Evolutionary conservation across 2,888 invertebrate species (phyloP).

Genomic region (Lasius fuliginosus): DNA sequence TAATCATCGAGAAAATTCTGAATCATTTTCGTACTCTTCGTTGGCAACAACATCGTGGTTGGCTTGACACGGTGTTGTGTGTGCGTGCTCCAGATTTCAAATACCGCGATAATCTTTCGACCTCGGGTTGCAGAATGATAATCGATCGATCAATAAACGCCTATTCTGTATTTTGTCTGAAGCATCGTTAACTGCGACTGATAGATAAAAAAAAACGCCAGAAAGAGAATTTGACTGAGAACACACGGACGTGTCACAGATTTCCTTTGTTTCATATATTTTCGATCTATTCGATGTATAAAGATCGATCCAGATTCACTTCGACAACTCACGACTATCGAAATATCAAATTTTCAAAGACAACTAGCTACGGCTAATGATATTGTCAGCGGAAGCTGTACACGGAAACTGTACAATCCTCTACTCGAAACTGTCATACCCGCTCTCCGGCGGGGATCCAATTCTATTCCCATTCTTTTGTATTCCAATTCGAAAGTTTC

Average conservation of each 20-base stretch:
- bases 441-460: background rate
- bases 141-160: background rate
- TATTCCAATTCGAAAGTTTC: constrained; percentile 17
- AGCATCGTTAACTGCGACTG: background rate
- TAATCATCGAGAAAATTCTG: background rate
- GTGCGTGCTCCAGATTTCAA: constrained; percentile 73
- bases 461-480: constrained; percentile 6
- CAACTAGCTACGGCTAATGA: background rate
- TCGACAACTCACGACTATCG: background rate
- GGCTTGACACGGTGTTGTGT: constrained; percentile 36
- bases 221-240: constrained; percentile 2
- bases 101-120: constrained; percentile 3
- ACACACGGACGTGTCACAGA: background rate
- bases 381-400: constrained; percentile 9
- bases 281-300: constrained; percentile 8
- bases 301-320: background rate
- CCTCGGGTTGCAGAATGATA: background rate
- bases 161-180: background rate
- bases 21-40: constrained; percentile 53
- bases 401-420: background rate
- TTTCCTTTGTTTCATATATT: constrained; percentile 35
- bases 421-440: background rate
- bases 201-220: background rate
- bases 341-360: background rate
- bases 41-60: constrained; percentile 56